Percentiles rank a stretch among this genome's conserved stretches.
Conservation (phyloP, 2,888 invertebrate genomes). For the Acrobasis repandana region DNA sequence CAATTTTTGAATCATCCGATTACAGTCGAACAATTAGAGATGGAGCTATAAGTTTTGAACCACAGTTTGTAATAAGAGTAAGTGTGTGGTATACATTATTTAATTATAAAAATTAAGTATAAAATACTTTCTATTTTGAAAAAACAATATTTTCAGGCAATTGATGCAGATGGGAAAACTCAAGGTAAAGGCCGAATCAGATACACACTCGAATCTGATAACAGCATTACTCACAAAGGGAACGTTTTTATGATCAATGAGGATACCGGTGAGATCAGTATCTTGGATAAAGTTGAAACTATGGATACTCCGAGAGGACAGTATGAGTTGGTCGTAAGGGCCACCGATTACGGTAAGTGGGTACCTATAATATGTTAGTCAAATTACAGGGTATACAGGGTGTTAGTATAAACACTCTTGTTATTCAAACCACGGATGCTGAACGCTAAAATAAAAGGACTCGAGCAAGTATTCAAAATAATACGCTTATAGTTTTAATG, state of each 20-base stretch:
- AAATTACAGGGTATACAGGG: too few species aligned
- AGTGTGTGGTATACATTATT: slow-evolving; percentile 40
- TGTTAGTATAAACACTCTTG: too few species aligned
- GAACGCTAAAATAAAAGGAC: too few species aligned
- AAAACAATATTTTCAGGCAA: slow-evolving; percentile 78
- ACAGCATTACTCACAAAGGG: slow-evolving; percentile 85
- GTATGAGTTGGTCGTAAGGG: slow-evolving; percentile 86
- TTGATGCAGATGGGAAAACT: slow-evolving; percentile 88
- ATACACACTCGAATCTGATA: slow-evolving; percentile 86
- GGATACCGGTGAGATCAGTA: slow-evolving; percentile 87
- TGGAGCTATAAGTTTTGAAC: slow-evolving; percentile 89
- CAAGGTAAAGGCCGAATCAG: slow-evolving; percentile 87
- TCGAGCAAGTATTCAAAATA: too few species aligned
- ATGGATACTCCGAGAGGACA: slow-evolving; percentile 89
- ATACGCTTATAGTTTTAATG: too few species aligned
- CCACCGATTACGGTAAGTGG: slow-evolving; percentile 86
- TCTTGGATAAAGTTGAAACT: slow-evolving; percentile 85
- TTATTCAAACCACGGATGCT: too few species aligned
- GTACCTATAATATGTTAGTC: neutral
- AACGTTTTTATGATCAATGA: slow-evolving; percentile 86
- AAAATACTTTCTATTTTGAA: neutral
- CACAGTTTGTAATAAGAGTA: slow-evolving; percentile 89
- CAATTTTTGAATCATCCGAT: slow-evolving; percentile 86
- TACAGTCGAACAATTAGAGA: slow-evolving; percentile 90
- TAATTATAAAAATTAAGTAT: too few species aligned